These are phyloP conservation scores for Lottia gigantea DNA, from an alignment of 2,888 invertebrate species.

Conservation along the genomic window DNA sequence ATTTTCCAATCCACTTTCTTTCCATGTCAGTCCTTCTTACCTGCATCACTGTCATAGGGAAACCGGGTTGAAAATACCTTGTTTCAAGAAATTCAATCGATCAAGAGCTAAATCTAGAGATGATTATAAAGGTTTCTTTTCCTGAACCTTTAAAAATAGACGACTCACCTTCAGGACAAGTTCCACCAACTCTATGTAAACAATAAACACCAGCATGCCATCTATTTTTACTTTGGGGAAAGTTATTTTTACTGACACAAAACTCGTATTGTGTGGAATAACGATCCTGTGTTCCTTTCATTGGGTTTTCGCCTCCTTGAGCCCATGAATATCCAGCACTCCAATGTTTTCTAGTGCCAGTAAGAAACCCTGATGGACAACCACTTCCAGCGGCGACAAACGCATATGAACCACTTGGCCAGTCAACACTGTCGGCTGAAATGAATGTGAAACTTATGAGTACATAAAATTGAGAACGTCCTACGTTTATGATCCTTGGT, in stretches of 20 bases:
- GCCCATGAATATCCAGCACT: background rate
- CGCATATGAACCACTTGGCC: constrained; percentile 14
- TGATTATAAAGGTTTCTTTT: no score
- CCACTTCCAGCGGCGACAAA: constrained; percentile 8
- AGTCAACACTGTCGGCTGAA: background rate
- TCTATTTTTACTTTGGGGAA: background rate
- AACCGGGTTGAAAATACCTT: background rate
- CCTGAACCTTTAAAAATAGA: no score
- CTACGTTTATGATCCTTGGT: no score
- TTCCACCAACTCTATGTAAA: constrained; percentile 13
- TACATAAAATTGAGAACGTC: no score
- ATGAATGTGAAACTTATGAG: no score
- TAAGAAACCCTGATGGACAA: constrained; percentile 2
- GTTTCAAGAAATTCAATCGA: no score
- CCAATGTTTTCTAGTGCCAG: constrained; percentile 4
- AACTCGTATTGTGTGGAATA: background rate
- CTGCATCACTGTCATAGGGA: no score
- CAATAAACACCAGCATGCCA: constrained; percentile 18
- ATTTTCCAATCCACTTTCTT: no score
- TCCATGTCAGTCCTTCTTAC: no score
- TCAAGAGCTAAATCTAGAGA: no score
- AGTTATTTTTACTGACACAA: constrained; percentile 14
- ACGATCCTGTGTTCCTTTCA: background rate
- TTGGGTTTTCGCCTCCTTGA: background rate
- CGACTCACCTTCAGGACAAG: constrained; percentile 16